Evolutionary conservation across 2,797 vertebrate species (phyloP).

Genomic region (Mallotus villosus): DNA sequence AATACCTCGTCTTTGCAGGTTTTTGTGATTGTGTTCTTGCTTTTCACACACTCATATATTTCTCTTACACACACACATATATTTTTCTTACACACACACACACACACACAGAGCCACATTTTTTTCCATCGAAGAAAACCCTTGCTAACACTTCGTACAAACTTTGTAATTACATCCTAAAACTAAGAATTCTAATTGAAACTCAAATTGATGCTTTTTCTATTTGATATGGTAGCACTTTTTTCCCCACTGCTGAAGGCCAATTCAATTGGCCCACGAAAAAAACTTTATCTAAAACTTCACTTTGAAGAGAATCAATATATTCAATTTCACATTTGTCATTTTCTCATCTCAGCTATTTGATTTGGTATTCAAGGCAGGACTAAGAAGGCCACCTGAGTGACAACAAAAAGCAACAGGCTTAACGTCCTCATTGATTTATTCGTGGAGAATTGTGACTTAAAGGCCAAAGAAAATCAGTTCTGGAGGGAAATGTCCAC

Average conservation of each 20-base stretch:
- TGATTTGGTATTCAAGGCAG: constrained; percentile 42
- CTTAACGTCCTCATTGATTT: constrained; percentile 71
- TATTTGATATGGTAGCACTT: constrained; percentile 47
- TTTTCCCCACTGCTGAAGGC: constrained; percentile 47
- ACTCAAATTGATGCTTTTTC: constrained; percentile 6
- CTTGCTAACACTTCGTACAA: constrained; percentile 21
- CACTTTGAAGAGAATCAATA: constrained; percentile 61
- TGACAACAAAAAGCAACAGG: constrained; percentile 49
- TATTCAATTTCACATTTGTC: constrained; percentile 62
- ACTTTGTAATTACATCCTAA: constrained; percentile 45
- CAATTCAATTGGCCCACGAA: constrained; percentile 33
- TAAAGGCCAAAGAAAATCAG: constrained; percentile 59
- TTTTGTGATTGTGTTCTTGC: background rate
- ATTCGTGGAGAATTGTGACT: constrained; percentile 56
- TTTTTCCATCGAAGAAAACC: background rate
- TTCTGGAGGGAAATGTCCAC: constrained; percentile 55
- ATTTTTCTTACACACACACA: background rate
- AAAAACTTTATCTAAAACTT: constrained; percentile 37
- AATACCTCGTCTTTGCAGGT: background rate
- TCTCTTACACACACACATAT: background rate
- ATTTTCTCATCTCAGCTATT: constrained; percentile 47
- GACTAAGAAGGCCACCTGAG: constrained; percentile 50
- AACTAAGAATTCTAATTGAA: constrained; percentile 10
- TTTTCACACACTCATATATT: background rate
- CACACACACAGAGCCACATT: background rate